Conservation (phyloP, 2,888 invertebrate genomes). For the Drosophila subsilvestris region DNA sequence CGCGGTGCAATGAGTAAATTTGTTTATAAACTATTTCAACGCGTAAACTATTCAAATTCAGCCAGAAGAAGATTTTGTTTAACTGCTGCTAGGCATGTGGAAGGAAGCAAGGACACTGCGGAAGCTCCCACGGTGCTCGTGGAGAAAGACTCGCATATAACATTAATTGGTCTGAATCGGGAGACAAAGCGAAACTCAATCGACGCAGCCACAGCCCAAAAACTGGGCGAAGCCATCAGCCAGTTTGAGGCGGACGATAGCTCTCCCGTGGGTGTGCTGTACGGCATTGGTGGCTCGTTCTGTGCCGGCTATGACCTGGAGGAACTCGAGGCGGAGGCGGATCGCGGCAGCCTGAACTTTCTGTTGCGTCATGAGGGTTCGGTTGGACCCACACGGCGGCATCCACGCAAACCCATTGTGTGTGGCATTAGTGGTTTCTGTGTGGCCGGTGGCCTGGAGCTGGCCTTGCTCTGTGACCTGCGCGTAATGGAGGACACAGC, state of each 20-base stretch:
- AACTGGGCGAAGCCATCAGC: slow-evolving; percentile 89
- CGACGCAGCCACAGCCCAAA: slow-evolving; percentile 87
- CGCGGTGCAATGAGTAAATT: slow-evolving; percentile 55
- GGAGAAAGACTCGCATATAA: slow-evolving; percentile 88
- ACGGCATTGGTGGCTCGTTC: slow-evolving; percentile 96
- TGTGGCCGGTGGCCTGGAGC: slow-evolving; percentile 95
- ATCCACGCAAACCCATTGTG: slow-evolving; percentile 92
- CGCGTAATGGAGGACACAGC: slow-evolving; percentile 94
- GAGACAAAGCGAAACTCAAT: slow-evolving; percentile 93
- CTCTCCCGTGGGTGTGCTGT: slow-evolving; percentile 90
- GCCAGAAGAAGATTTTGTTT: slow-evolving; percentile 17
- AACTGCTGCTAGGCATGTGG: slow-evolving; percentile 15
- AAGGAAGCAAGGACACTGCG: slow-evolving; percentile 9
- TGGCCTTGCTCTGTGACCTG: slow-evolving; percentile 95
- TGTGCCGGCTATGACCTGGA: slow-evolving; percentile 95
- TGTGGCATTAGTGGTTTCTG: slow-evolving; percentile 95
- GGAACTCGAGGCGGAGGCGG: slow-evolving; percentile 85
- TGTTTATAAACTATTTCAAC: slow-evolving; percentile 28
- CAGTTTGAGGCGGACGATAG: slow-evolving; percentile 91
- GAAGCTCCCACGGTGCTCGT: slow-evolving; percentile 81
- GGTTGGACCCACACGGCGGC: slow-evolving; percentile 88
- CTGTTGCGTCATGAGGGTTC: slow-evolving; percentile 84
- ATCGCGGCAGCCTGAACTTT: slow-evolving; percentile 74
- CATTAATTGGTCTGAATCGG: slow-evolving; percentile 93
- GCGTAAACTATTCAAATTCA: slow-evolving; percentile 11